These are phyloP conservation scores for Sebastes fasciatus DNA, from an alignment of 2,113 vertebrate species.

Conservation along the genomic window DNA sequence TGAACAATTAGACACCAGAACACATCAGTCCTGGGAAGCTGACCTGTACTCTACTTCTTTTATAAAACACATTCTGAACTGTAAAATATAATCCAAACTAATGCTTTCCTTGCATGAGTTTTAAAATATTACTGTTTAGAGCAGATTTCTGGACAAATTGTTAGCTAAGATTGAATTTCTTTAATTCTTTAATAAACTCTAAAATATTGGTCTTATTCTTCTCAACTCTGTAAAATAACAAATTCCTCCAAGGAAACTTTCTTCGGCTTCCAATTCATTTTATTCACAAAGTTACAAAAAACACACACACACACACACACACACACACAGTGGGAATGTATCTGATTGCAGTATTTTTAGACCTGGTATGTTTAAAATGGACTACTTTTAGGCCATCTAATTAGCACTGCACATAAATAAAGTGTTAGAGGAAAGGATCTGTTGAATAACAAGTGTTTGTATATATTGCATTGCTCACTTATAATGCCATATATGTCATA, in stretches of 20 bases:
- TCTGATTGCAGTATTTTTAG: not conserved
- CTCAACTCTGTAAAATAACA: not conserved
- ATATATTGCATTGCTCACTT: no score
- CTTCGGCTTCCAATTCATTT: not conserved
- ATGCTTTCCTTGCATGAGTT: not conserved
- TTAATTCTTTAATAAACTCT: not conserved
- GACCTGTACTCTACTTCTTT: not conserved
- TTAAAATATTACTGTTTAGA: not conserved
- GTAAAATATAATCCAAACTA: no score
- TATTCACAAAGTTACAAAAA: not conserved
- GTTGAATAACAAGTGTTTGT: no score
- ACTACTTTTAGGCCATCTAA: not conserved
- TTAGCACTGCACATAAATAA: no score
- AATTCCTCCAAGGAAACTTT: no score
- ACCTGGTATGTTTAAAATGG: not conserved
- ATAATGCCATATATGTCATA: no score
- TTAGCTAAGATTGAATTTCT: not conserved
- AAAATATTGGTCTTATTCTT: not conserved
- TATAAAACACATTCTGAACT: not conserved
- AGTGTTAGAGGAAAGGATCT: no score
- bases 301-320: not conserved
- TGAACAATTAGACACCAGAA: no score
- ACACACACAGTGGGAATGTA: not conserved
- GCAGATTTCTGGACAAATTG: not conserved
- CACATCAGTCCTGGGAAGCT: no score